Conservation (phyloP, 1,140 invertebrate genomes). For the Helicoverpa zea region DNA sequence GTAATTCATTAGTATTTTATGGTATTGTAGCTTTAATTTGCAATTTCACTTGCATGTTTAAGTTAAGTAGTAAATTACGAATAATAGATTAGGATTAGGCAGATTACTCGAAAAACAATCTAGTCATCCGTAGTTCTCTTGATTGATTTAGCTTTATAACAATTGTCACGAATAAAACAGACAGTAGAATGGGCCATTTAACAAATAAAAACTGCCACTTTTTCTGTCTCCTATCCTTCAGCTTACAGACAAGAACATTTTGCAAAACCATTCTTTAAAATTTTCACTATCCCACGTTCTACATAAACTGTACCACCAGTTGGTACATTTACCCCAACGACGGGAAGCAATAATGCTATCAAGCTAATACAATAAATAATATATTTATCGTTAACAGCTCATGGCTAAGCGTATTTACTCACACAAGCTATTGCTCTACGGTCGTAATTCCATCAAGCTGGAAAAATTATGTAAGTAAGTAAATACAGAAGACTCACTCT, state of each 20-base stretch:
- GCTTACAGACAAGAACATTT: too few relatives aligned
- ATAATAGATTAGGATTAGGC: too few relatives aligned
- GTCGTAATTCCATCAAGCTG: constrained; percentile 16
- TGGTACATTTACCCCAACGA: neutral
- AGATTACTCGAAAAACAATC: too few relatives aligned
- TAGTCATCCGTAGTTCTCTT: too few relatives aligned
- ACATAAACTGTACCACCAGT: neutral
- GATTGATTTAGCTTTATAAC: too few relatives aligned
- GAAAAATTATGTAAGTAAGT: neutral
- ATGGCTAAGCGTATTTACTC: constrained; percentile 25
- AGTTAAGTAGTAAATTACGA: too few relatives aligned
- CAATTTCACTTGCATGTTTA: too few relatives aligned
- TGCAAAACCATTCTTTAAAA: too few relatives aligned
- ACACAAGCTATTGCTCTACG: neutral
- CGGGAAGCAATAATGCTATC: constrained; percentile 13
- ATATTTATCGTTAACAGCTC: constrained; percentile 18
- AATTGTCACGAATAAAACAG: too few relatives aligned
- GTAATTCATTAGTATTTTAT: constrained; percentile 23
- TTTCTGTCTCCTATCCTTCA: too few relatives aligned
- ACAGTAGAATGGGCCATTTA: too few relatives aligned
- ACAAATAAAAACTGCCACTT: too few relatives aligned
- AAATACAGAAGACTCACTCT: neutral
- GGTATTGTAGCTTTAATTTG: neutral
- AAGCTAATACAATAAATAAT: neutral
- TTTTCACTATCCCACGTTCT: neutral